Evolutionary conservation across 2,797 vertebrate genomes (phyloP).

Genomic region (Anguilla marmorata): DNA sequence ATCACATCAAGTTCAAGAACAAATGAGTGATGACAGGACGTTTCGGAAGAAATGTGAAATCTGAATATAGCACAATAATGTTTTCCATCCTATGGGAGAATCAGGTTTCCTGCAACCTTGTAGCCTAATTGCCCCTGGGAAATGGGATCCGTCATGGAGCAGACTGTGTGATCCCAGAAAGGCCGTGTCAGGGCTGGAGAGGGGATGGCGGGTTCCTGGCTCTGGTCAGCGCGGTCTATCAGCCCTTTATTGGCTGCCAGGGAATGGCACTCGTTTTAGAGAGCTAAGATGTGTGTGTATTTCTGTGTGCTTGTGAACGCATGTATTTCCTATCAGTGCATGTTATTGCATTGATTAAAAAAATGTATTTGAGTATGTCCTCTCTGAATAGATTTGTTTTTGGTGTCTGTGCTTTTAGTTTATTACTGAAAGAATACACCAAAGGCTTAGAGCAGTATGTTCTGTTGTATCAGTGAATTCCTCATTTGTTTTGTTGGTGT

Average conservation of each 20-base stretch:
- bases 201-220: slow-evolving; percentile 16
- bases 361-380: background rate
- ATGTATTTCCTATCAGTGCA: background rate
- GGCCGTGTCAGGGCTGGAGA: background rate
- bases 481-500: background rate
- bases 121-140: background rate
- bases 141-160: background rate
- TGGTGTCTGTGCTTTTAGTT: background rate
- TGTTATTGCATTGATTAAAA: background rate
- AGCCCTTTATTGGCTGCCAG: slow-evolving; percentile 19
- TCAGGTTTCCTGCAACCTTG: slow-evolving; percentile 13
- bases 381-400: background rate
- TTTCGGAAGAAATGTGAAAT: slow-evolving; percentile 17
- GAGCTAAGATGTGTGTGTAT: slow-evolving; percentile 7
- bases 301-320: background rate
- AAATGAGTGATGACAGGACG: background rate
- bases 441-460: background rate
- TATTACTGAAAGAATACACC: background rate
- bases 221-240: background rate
- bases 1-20: background rate
- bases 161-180: background rate
- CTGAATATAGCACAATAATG: slow-evolving; percentile 16
- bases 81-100: slow-evolving; percentile 1
- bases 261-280: slow-evolving; percentile 5
- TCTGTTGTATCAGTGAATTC: background rate